Evolutionary conservation across 1,140 invertebrate species (phyloP), one percentile per base, ranked within the genome.

Genomic region (Agrilus planipennis): DNA sequence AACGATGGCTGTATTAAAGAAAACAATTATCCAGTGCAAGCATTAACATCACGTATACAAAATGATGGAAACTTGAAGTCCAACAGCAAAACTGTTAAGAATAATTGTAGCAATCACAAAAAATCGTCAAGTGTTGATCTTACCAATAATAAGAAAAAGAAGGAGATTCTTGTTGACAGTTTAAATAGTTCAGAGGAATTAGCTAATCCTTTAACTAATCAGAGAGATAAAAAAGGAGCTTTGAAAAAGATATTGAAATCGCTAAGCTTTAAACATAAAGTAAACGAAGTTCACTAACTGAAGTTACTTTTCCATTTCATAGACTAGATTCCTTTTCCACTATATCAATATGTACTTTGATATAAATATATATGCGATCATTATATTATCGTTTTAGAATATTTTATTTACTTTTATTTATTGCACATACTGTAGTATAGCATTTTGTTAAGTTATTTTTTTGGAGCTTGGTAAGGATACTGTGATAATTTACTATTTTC

Each of bases 171-270:
- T 23, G 48, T 27, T 28, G 44, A 53, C 19, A 11, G 12, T 17
- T 42, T 42, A 31, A 49, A 44, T 35, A 18, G 6, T 29, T 21
- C 28, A 14, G 16, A 36, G 20, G 10, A n/a, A n/a, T n/a, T n/a
- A n/a, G n/a, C n/a, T n/a, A n/a, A n/a, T n/a, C n/a, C n/a, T n/a
- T n/a, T n/a, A n/a, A n/a, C 41, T 16, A 34, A 35, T 9, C 58
- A 59, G 40, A 59, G 56, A 34, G 55, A 60, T 32, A 53, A 46
- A 34, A 58, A 51, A 41, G 47, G 55, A 34, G 40, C 39, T 21
- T 55, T 61, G 19, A 58, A 51, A 42, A 55, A 46, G 39, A 42
- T 61, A 22, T 51, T 61, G 16, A 61, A 53, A 41, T 15, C 12
- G 5, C 23, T 36, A 5, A 36, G 2, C 15, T 36, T 36, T 22